A percentile compares a stretch with the other conserved stretches of the same genome.
Evolutionary conservation across 2,888 invertebrate genomes (phyloP).

Genomic region (Leptura quadrifasciata): DNA sequence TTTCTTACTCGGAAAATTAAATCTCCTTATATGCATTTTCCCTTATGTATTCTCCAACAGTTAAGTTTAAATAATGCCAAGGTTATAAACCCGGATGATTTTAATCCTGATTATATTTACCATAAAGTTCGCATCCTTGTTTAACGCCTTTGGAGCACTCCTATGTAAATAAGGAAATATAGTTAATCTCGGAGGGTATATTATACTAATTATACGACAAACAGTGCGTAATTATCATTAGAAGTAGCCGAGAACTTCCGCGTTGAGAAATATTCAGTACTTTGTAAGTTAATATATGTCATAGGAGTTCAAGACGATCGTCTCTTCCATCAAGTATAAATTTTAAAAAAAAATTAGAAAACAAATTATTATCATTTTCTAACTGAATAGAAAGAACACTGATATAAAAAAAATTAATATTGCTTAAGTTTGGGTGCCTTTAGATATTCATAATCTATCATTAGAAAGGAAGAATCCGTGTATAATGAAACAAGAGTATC

Average conservation of each 20-base stretch:
- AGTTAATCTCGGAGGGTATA: neutral
- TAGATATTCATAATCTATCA: no score
- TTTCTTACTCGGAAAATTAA: slow-evolving; percentile 2
- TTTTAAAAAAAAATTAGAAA: no score
- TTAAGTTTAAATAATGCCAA: neutral
- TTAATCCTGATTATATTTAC: slow-evolving; percentile 20
- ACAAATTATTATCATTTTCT: no score
- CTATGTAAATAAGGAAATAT: slow-evolving; percentile 31
- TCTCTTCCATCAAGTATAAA: no score
- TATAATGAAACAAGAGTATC: no score
- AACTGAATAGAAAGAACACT: no score
- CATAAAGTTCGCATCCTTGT: neutral
- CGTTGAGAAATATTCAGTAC: neutral
- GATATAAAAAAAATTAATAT: no score
- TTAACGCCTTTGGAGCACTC: slow-evolving; percentile 5
- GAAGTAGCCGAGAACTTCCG: neutral
- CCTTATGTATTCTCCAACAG: neutral
- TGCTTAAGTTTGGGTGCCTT: no score
- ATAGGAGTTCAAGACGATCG: no score
- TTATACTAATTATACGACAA: slow-evolving; percentile 10
- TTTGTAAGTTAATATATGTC: no score
- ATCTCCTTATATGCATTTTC: slow-evolving; percentile 6
- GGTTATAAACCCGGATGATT: slow-evolving; percentile 11
- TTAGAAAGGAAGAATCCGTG: no score
- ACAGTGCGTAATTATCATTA: neutral